Evolutionary conservation across 2,888 invertebrate genomes (phyloP), one percentile per base, ranked within the genome.

Genomic region (Phlogophora meticulosa): DNA sequence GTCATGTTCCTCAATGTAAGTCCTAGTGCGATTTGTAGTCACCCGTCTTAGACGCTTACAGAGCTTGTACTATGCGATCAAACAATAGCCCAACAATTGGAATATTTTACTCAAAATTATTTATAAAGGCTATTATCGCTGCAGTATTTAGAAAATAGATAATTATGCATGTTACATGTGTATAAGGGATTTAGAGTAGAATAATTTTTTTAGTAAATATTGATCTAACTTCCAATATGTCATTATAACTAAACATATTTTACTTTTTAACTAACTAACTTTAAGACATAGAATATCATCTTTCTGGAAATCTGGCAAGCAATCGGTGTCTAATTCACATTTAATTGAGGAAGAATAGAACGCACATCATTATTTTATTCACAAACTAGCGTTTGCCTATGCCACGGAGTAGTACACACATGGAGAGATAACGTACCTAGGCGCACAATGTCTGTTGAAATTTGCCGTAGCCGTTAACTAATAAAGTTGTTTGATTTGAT

Each of bases 1-100:
- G 98, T 98, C 90, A 98, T 98, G 95, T 97, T 98, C 91, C 97
- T 97, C 93, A 98, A 98, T 96, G 98, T 98, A 97, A 97, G 97
- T 96, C 94, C 84, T 91, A 90, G 90, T 88, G 85, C 83, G 79
- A 88, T 86, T 87, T 83, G 88, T 85, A 83, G 83, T 80, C 74
- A 79, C 78, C 76, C 65, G 74, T 79, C 72, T 72, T 66, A 78
- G 73, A 85, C 73, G 84, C 80, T 84, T 83, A 68, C 63, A 43
- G 40, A 73, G 67, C 71, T 76, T 60, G 24, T 28, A 58, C 34
- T 55, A 40, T 42, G 82, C 80, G 70, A 81, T 64, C 57, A 72
- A 87, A 83, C 78, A 73, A 83, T 83, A 75, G 83, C 84, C 86
- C 43, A 57, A 68, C 36, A 36, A 83, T 80, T 82, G 73, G 78